Base-by-base conservation (phyloP, 2,113 vertebrate genomes). In the Sorex fumeus region DNA sequence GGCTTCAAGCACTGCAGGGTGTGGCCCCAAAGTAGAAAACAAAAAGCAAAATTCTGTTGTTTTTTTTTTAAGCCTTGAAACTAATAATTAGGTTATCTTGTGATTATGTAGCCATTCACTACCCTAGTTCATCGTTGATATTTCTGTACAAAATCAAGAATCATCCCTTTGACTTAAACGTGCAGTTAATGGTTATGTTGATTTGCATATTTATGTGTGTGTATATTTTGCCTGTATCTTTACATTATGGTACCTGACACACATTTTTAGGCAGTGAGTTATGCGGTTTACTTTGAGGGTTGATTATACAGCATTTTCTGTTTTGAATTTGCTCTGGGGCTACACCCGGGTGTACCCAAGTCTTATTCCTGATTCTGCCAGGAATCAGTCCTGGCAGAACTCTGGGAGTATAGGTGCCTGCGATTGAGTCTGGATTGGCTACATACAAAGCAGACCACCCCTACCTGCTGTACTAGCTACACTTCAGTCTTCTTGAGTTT, bases 71-170 rank as follows among this genome's bases (percentile, higher is more conserved):
- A 93, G 80, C 30, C 53, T 1, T 89, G 70, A 90, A 88, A 36
- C 72, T 50, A 90, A 75, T 87, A 93, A 87, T 82, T 90, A 84
- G 80, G 28, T 77, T 83, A 86, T 64, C 12, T 47, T 93, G 28
- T 57, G 76, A 88, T 91, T 27, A 76, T 64, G 32, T 72, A 76
- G 80, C 62, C 50, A 88, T 88, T 95, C 10, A 69, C 84, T 95
- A 91, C 94, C 57, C 72, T 93, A 89, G 30, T 94, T 95, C 77
- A 91, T 12, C 82, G n/a, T 92, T 94, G 90, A 32, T 81, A 45
- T 80, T 88, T 88, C 85, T 80, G 11, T 87, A 67, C 50, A 94
- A 72, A 91, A 62, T 88, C 70, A 93, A 72, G 34, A 89, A 86
- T 53, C 71, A 86, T 25, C 80, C 32, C 79, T 71, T 66, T 92